Conservation (phyloP, 2,113 vertebrate genomes). For the Uropsilus gracilis region DNA sequence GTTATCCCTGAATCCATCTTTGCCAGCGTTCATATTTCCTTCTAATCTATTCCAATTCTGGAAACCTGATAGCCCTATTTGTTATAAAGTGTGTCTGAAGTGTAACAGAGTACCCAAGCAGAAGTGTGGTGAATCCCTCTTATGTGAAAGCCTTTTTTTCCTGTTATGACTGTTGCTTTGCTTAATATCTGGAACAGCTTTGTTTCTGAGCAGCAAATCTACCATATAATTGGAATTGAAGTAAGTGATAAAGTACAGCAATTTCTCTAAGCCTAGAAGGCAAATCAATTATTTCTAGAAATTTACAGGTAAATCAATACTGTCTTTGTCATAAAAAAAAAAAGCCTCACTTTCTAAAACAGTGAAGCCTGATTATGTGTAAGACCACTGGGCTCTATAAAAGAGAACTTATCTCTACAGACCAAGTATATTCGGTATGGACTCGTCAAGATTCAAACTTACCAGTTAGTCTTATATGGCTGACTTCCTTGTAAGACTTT, state of each 20-base stretch:
- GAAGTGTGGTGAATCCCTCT: background rate
- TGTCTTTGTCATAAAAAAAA: background rate
- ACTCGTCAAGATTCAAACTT: background rate
- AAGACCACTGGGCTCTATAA: background rate
- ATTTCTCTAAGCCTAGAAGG: background rate
- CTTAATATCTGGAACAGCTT: background rate
- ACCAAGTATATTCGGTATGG: background rate
- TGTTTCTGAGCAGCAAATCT: background rate
- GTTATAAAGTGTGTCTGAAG: background rate
- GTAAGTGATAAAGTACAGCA: background rate
- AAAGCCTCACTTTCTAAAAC: background rate
- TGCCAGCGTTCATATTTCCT: slow-evolving; percentile 10
- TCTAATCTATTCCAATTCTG: background rate
- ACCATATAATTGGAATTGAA: background rate
- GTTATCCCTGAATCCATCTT: background rate
- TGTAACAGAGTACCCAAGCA: background rate
- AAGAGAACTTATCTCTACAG: background rate
- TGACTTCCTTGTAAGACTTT: background rate
- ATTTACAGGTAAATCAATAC: background rate
- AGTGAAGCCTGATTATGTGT: background rate
- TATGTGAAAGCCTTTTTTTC: background rate
- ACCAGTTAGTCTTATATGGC: background rate
- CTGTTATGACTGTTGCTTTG: background rate
- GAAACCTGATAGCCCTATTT: background rate
- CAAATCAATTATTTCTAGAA: slow-evolving; percentile 30